Percentiles rank a stretch among this genome's conserved stretches.
Conservation (phyloP, 2,113 vertebrate species). For the Quiscalus mexicanus region DNA sequence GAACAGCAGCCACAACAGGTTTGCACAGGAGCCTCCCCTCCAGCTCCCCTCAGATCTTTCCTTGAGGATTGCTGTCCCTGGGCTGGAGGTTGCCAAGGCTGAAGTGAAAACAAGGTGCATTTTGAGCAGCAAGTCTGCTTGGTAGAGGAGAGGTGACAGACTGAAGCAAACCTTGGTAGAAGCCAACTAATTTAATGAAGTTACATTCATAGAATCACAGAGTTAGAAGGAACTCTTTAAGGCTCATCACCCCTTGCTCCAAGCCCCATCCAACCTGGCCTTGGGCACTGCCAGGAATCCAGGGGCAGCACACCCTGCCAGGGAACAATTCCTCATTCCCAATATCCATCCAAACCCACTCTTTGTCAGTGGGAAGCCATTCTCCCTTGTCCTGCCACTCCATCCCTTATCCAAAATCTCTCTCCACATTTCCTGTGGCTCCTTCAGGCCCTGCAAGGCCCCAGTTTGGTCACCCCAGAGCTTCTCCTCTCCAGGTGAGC, state of each 20-base stretch:
- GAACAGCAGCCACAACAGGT: not conserved
- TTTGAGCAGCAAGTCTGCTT: not conserved
- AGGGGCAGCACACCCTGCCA: not conserved
- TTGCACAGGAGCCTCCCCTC: not conserved
- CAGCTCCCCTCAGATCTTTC: not conserved
- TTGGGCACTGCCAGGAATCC: not conserved
- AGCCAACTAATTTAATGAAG: not conserved
- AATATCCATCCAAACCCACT: accelerated
- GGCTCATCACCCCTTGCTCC: not conserved
- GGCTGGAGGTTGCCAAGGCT: not conserved
- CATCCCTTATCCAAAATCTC: accelerated
- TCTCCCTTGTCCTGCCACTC: accelerated
- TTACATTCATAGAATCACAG: not conserved
- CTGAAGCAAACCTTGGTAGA: not conserved
- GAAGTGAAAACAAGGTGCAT: not conserved
- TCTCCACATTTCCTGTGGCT: accelerated
- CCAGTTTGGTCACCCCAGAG: accelerated
- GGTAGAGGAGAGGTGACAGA: not conserved
- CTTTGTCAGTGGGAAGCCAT: not conserved
- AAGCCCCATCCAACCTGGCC: not conserved
- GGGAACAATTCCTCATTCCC: not conserved
- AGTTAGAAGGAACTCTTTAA: not conserved
- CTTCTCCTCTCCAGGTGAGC: not conserved
- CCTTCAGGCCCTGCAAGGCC: accelerated
- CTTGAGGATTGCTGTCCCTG: not conserved